phyloP scores from a whole-genome alignment of 1,140 invertebrate genomes.

The Lepidurus apus region DNA sequence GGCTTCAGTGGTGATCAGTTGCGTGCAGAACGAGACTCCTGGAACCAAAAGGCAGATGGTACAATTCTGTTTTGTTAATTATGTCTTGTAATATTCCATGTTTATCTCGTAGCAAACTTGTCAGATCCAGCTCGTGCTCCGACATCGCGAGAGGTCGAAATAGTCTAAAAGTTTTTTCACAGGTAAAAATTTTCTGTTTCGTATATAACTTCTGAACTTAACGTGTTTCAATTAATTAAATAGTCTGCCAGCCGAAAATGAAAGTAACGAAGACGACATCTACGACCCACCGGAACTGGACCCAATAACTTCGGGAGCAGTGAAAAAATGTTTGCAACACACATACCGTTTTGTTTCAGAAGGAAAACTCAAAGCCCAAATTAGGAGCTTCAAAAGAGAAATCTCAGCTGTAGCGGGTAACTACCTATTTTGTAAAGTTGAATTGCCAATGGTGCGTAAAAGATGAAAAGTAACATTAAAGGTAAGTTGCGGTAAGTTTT shows the following conservation, averaged over 20 bases:
- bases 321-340: background rate
- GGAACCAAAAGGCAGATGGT: background rate
- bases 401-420: background rate
- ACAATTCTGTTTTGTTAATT: background rate
- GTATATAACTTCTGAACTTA: background rate
- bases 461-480: background rate
- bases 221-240: background rate
- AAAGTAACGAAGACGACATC: background rate
- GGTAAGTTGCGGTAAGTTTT: background rate
- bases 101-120: constrained; percentile 2
- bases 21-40: background rate
- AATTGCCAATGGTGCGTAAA: background rate
- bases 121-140: background rate
- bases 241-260: background rate
- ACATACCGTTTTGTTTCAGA: background rate
- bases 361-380: background rate
- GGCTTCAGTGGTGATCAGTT: background rate
- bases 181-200: background rate
- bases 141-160: background rate
- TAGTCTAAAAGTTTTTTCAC: background rate
- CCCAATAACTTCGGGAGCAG: background rate
- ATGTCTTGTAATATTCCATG: background rate
- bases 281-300: background rate
- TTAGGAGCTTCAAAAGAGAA: background rate
- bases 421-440: background rate